Percentiles rank a stretch among this genome's conserved stretches.
Evolutionary conservation across 2,888 invertebrate genomes (phyloP).

Genomic region (Scaeva pyrastri): DNA sequence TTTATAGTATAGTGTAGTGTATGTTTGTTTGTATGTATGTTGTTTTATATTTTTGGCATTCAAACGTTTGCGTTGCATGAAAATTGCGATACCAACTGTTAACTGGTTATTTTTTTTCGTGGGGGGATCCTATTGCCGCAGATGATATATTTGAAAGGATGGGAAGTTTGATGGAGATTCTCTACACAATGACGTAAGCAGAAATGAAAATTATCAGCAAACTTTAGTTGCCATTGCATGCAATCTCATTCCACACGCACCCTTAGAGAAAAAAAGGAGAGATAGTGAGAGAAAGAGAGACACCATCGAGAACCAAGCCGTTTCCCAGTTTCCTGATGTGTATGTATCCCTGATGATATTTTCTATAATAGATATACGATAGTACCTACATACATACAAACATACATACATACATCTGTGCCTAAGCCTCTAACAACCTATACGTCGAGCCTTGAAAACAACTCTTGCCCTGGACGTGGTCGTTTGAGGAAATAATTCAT

Average conservation of each 20-base stretch:
- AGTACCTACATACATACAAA: too few species aligned
- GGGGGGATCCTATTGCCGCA: too few species aligned
- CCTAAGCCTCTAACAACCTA: not conserved
- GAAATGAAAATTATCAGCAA: constrained; percentile 67
- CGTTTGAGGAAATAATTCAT: constrained; percentile 72
- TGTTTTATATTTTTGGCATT: constrained; percentile 37
- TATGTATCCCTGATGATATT: constrained; percentile 50
- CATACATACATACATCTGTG: too few species aligned
- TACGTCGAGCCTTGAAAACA: constrained; percentile 40
- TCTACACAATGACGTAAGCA: constrained; percentile 71
- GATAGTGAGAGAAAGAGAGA: too few species aligned
- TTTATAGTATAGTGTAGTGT: constrained; percentile 13
- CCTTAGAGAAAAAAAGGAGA: too few species aligned
- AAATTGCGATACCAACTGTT: constrained; percentile 64
- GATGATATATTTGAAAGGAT: too few species aligned
- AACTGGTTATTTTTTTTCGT: not conserved
- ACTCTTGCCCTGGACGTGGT: constrained; percentile 63
- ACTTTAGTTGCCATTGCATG: constrained; percentile 68
- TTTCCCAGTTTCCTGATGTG: constrained; percentile 58
- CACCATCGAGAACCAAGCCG: not conserved
- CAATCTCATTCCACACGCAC: constrained; percentile 66
- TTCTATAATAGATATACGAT: not conserved
- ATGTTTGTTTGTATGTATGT: not conserved
- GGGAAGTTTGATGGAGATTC: constrained; percentile 35
- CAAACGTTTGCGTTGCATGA: constrained; percentile 67